Base-by-base conservation (phyloP, 2,888 invertebrate genomes). In the Zootermopsis nevadensis region DNA sequence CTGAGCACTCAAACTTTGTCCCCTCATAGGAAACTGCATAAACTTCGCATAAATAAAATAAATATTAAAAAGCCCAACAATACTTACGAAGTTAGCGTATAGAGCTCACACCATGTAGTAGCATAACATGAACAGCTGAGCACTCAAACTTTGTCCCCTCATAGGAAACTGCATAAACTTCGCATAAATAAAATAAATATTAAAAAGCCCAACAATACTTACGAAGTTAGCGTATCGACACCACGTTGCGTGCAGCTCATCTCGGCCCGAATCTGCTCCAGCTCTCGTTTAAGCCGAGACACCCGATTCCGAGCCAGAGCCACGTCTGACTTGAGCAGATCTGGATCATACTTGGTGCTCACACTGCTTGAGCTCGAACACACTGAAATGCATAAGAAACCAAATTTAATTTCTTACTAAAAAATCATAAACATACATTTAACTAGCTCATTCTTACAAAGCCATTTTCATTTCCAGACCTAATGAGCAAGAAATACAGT, bases 291-390 rank as follows among this genome's bases (percentile, higher is more conserved):
- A 83, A 99, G 91, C 88, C 96, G 93, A 74, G 96, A 95, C 31
- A 99, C 98, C 80, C 98, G 92, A 86, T 95, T 96, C 88, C 96
- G 93, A 76, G 98, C 98, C 89, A 96, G 92, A 85, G 96, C 95
- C 86, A 99, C 96, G 89, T 99, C 98, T 55, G 97, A 95, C 88
- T 97, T 95, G 84, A 99, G 92, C 84, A 98, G 91, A 88, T 99
- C 98, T 66, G 98, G 98, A 90, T 99, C 98, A 89, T 98, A 98
- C 88, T 97, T 95, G 83, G 97, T 97, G 88, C 96, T 96, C 85
- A 96, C 94, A 85, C 96, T 95, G 88, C 96, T 96, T 83, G 94
- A 94, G 87, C 96, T 96, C 86, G 97, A 97, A 91, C 96, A 97
- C 89, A 97, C 96, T 96, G 90, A 38, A 89, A 89, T 15, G 48